Base-by-base conservation (phyloP, 2,888 invertebrate species). In the Rutpela maculata region DNA sequence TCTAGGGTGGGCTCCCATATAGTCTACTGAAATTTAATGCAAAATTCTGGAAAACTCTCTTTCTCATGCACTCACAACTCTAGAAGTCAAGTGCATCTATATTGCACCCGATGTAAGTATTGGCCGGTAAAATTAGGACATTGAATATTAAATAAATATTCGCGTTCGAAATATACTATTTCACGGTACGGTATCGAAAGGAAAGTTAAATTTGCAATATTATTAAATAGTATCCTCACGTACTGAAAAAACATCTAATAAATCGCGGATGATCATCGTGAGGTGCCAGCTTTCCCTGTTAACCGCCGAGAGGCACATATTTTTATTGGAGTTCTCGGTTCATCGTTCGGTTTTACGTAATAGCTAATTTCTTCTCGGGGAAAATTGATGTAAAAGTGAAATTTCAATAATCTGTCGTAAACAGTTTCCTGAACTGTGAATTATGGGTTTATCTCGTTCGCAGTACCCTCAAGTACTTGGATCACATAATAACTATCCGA, bases 321-420 rank as follows among this genome's bases (percentile, higher is more conserved):
- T 43, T 43, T 55, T 59, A 31, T 62, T 26, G 50, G 43, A 62
- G 60, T 63, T 55, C 26, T 12, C 35, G 17, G 60, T 22, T 22
- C 31, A 62, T 62, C 60, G 60, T 62, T 62, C 60, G 60, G 60
- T n/a, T 26, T 62, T 31, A 62, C 60, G 60, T 62, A 62, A 73
- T 65, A 73, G 35, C 73, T 11, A 73, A 72, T 65, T 66, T 56
- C 22, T 60, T 68, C 74, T 68, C 55, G 60, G 31, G 43, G 68
- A 59, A 60, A 74, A 74, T 67, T 66, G 62, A 60, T 7, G 17
- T 26, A 17, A 68, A 74, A 74, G 68, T 68, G 67, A 68, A 74
- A 74, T 74, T 74, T 74, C 62, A 66, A 38, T 18, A 35, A 35
- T 35, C 6, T 35, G 7, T 35, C 31, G 60, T 22, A 62, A 62